Percentiles rank a stretch among this genome's conserved stretches.
phyloP scores from a whole-genome alignment of 2,113 vertebrate genomes.

The Empidonax traillii region DNA sequence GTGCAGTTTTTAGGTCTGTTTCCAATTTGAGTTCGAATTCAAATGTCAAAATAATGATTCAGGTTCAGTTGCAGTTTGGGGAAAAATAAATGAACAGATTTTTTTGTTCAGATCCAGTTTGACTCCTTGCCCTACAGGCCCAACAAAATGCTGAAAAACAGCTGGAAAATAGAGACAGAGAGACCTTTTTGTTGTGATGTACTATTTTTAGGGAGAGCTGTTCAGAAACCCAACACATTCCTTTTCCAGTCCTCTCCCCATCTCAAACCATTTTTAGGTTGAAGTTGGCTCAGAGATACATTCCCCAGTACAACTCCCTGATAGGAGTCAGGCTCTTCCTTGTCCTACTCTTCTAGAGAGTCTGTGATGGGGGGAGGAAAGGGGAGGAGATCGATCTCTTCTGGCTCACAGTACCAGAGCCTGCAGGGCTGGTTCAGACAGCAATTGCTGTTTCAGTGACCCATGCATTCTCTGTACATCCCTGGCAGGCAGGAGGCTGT shows the following conservation, averaged over 20 bases:
- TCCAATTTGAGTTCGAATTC: neutral
- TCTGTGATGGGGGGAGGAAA: neutral
- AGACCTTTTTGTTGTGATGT: neutral
- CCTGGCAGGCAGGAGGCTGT: neutral
- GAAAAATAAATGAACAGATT: neutral
- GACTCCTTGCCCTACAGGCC: neutral
- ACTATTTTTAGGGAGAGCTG: constrained; percentile 31
- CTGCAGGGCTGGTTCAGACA: neutral
- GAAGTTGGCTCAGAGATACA: constrained; percentile 30
- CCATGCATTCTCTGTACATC: neutral
- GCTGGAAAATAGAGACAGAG: neutral
- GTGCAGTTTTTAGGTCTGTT: neutral
- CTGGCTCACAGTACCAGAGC: neutral
- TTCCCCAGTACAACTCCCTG: neutral
- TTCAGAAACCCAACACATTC: constrained; percentile 4
- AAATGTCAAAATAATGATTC: constrained; percentile 23
- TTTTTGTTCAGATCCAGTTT: constrained; percentile 8
- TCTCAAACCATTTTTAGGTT: constrained; percentile 48
- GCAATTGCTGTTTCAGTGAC: neutral
- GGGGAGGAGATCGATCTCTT: neutral
- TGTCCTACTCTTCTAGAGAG: neutral
- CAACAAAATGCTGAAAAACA: constrained; percentile 28
- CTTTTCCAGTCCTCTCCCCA: neutral
- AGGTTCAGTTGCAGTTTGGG: neutral
- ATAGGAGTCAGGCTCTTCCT: neutral